Evolutionary conservation across 2,797 vertebrate genomes (phyloP).

Genomic region (Aplochiton taeniatus): DNA sequence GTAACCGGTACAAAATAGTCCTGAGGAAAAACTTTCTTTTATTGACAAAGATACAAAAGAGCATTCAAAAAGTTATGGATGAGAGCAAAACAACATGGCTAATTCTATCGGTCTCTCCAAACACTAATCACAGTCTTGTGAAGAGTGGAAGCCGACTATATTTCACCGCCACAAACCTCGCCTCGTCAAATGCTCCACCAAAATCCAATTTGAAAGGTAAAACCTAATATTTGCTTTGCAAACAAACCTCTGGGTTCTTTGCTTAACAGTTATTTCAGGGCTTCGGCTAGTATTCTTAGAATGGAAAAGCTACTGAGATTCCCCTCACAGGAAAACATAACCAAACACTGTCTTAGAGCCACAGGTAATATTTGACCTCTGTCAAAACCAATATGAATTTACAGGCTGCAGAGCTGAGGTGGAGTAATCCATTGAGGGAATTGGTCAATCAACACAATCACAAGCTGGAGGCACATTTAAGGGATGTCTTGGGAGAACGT

Average conservation of each 20-base stretch:
- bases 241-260: slow-evolving; percentile 51
- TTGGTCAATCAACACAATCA: slow-evolving; percentile 33
- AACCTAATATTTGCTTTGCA: slow-evolving; percentile 66
- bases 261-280: slow-evolving; percentile 62
- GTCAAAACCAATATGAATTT: slow-evolving; percentile 59
- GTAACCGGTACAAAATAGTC: no score
- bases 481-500: no score
- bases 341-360: slow-evolving; percentile 39
- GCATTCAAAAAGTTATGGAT: no score
- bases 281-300: slow-evolving; percentile 43
- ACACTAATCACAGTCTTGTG: no score
- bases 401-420: slow-evolving; percentile 34
- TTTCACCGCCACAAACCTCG: slow-evolving; percentile 28
- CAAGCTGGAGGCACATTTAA: not conserved
- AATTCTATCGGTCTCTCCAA: no score
- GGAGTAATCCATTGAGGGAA: slow-evolving; percentile 23
- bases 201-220: slow-evolving; percentile 64
- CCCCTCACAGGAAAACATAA: slow-evolving; percentile 42
- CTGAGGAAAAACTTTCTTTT: no score
- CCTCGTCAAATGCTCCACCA: slow-evolving; percentile 25
- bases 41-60: no score
- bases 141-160: slow-evolving; percentile 4
- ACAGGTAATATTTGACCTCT: slow-evolving; percentile 64
- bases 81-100: no score
- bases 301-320: slow-evolving; percentile 42